These are phyloP conservation scores for Axinella damicornis DNA, from an alignment of 37 sponge, comb jelly and placozoan genomes.

Conservation along the genomic window DNA sequence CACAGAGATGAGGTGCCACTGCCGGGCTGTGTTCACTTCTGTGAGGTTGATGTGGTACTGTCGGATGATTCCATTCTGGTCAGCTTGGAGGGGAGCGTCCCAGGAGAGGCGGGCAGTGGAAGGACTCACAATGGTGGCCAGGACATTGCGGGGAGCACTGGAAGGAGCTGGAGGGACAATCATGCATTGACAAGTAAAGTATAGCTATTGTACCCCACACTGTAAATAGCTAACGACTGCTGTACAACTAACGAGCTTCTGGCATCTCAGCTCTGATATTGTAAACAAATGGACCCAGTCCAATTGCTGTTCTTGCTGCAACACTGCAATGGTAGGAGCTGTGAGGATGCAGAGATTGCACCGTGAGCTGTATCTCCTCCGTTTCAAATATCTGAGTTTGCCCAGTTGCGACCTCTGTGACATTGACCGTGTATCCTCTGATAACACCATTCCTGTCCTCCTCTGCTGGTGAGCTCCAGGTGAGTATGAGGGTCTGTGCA, in stretches of 20 bases:
- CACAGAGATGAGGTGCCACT: background rate
- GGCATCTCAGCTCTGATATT: no score
- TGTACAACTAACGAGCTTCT: no score
- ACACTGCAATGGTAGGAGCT: background rate
- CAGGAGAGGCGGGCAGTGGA: no score
- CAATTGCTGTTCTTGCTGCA: no score
- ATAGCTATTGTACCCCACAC: no score
- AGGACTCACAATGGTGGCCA: background rate
- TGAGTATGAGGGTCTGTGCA: background rate
- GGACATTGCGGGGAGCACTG: conserved; percentile 4
- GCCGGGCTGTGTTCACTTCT: conserved; percentile 29
- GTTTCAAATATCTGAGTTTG: background rate
- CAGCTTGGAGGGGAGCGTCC: no score
- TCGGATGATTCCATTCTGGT: conserved; percentile 44
- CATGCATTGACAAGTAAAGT: no score
- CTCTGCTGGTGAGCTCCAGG: conserved; percentile 27
- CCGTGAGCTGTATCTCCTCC: background rate
- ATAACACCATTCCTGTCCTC: conserved; percentile 46
- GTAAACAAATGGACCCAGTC: background rate
- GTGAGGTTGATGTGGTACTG: conserved; percentile 40
- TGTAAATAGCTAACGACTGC: no score
- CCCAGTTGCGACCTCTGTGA: background rate
- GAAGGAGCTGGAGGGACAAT: conserved; percentile 13
- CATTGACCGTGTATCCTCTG: background rate
- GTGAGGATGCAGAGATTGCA: background rate